These are phyloP conservation scores for Phaenicophaeus curvirostris DNA, from an alignment of 2,797 vertebrate genomes.

Conservation along the genomic window DNA sequence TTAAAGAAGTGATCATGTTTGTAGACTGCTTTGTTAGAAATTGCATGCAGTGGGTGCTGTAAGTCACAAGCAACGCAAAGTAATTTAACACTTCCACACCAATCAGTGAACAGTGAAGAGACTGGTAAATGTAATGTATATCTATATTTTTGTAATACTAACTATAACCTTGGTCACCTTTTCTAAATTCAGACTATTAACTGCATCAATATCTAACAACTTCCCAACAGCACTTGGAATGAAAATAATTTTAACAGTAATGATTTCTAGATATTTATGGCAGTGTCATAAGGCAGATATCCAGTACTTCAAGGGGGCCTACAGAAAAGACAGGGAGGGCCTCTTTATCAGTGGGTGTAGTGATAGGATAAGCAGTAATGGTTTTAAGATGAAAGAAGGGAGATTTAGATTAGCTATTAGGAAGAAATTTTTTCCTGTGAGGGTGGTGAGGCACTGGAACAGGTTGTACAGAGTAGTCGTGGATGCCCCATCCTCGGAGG, in stretches of 20 bases:
- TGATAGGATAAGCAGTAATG: too few species aligned
- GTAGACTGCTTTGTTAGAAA: not conserved
- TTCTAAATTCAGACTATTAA: not conserved
- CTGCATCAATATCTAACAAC: not conserved
- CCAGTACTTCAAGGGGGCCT: not conserved
- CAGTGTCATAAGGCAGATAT: not conserved
- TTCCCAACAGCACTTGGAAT: not conserved
- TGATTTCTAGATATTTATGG: not conserved
- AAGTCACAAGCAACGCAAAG: slow-evolving; percentile 26
- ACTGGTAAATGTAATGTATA: not conserved
- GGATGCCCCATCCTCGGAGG: too few species aligned
- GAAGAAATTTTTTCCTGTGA: too few species aligned
- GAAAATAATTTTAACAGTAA: not conserved
- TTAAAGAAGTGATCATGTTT: not conserved
- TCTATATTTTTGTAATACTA: not conserved
- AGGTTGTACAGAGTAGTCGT: too few species aligned
- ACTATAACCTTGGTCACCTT: not conserved
- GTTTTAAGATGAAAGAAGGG: too few species aligned
- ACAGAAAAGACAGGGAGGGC: too few species aligned
- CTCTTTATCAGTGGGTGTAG: too few species aligned
- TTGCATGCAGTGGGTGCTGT: not conserved
- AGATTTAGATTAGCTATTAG: too few species aligned
- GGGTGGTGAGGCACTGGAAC: too few species aligned
- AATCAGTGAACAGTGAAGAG: not conserved
- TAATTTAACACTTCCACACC: slow-evolving; percentile 33